These are phyloP conservation scores for Melanotus villosus DNA, from an alignment of 2,888 invertebrate genomes.

Conservation along the genomic window DNA sequence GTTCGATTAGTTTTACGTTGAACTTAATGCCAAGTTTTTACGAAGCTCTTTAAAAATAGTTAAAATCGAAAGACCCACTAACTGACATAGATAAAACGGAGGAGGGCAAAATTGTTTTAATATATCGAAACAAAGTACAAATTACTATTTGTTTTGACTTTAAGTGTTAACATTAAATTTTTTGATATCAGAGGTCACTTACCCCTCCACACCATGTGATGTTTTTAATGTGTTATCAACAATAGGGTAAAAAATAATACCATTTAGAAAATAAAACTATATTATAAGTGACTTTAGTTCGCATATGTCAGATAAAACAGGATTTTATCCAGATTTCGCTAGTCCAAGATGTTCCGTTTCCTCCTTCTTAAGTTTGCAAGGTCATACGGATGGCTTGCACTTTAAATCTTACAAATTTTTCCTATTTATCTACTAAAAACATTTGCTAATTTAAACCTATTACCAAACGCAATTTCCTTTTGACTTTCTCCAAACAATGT, in stretches of 20 bases:
- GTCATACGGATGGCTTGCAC: background rate
- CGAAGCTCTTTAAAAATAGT: no score
- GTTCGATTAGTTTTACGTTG: no score
- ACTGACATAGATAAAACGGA: background rate
- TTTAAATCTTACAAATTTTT: background rate
- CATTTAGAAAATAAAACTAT: constrained; percentile 14
- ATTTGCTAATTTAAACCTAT: no score
- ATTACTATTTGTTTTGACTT: constrained; percentile 17
- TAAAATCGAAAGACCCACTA: background rate
- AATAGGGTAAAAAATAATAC: constrained; percentile 32
- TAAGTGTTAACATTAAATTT: constrained; percentile 10
- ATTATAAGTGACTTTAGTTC: background rate
- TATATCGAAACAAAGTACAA: constrained; percentile 4
- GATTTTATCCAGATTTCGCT: constrained; percentile 22
- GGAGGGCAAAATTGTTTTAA: constrained; percentile 1
- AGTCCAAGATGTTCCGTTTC: no score
- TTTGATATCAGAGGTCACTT: constrained; percentile 42
- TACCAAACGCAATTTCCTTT: no score
- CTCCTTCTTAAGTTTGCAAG: background rate
- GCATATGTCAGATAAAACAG: constrained; percentile 13
- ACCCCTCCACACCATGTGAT: constrained; percentile 40
- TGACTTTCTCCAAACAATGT: no score
- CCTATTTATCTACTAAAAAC: no score
- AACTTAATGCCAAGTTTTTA: no score
- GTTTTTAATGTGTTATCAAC: constrained; percentile 39